These are phyloP conservation scores for Otus scops DNA, from an alignment of 2,797 vertebrate genomes.

Conservation along the genomic window DNA sequence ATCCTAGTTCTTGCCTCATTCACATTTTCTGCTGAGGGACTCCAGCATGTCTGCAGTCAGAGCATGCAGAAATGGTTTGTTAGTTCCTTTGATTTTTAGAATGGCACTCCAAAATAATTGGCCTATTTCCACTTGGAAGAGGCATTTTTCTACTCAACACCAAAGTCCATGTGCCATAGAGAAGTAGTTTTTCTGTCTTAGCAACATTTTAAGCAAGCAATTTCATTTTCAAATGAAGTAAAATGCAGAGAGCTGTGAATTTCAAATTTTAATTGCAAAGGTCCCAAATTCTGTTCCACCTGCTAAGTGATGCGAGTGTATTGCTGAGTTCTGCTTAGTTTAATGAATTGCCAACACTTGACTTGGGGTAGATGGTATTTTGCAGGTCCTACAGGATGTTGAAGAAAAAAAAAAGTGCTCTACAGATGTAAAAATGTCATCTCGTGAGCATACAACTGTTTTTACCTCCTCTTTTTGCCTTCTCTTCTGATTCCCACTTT, in stretches of 20 bases:
- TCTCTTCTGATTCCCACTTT: background rate
- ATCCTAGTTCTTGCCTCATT: background rate
- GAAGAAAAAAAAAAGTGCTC: background rate
- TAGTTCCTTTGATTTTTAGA: background rate
- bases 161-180: fast-evolving
- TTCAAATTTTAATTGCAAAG: background rate
- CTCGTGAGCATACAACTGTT: background rate
- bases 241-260: background rate
- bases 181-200: background rate
- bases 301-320: background rate
- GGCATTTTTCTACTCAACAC: background rate
- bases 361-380: background rate
- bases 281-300: background rate
- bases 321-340: background rate
- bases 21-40: background rate
- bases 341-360: background rate
- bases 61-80: background rate
- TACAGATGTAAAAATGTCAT: background rate
- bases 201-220: background rate
- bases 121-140: background rate
- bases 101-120: background rate
- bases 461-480: background rate
- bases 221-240: background rate
- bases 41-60: background rate
- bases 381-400: background rate